Percentiles rank a stretch among this genome's conserved stretches.
phyloP scores from a whole-genome alignment of 2,113 vertebrate genomes.

The Pelobates fuscus region DNA sequence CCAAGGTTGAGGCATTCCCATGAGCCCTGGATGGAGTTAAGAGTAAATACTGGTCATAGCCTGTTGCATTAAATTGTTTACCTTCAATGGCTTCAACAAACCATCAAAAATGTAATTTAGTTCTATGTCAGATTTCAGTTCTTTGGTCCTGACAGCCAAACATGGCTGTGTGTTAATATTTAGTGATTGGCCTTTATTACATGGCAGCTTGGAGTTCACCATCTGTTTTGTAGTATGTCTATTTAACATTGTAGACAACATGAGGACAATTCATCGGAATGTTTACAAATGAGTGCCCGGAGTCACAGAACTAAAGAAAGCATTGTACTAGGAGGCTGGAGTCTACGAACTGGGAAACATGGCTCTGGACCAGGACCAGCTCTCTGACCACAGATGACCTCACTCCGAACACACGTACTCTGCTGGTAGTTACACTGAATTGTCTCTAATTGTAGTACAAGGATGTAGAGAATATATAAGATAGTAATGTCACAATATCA shows the following conservation, averaged over 20 bases:
- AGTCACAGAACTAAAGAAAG: neutral
- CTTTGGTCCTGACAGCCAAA: neutral
- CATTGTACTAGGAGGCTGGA: neutral
- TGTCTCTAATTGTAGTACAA: no score
- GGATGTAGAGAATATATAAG: no score
- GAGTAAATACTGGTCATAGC: neutral
- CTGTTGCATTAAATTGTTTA: neutral
- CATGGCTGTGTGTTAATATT: neutral
- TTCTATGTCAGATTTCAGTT: neutral
- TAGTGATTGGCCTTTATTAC: neutral
- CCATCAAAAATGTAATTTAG: neutral
- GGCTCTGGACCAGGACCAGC: neutral
- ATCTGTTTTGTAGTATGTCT: slow-evolving; percentile 14
- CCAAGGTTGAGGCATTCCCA: no score
- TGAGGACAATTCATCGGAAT: neutral
- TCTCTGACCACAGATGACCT: slow-evolving; percentile 11
- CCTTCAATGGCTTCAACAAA: slow-evolving; percentile 4
- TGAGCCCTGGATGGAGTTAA: no score
- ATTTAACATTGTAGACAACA: slow-evolving; percentile 10
- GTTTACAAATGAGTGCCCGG: slow-evolving; percentile 8
- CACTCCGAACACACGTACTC: neutral
- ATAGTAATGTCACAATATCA: no score
- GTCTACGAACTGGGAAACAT: neutral
- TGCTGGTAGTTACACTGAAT: no score
- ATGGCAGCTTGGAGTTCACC: slow-evolving; percentile 2